Base-by-base conservation (phyloP, 1,140 invertebrate genomes). In the Popillia japonica region DNA sequence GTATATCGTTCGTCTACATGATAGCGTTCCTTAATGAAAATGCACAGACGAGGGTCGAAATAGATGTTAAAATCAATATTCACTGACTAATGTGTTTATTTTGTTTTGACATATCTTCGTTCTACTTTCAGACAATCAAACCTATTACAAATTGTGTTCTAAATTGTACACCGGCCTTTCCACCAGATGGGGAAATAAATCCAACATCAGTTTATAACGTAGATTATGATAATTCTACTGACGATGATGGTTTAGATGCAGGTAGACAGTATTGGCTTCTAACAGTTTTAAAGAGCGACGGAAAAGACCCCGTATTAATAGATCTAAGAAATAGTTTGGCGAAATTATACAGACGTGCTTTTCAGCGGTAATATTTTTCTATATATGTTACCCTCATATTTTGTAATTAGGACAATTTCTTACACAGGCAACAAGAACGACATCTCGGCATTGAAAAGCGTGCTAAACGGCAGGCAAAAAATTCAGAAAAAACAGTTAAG, bases 211-310 rank as follows among this genome's bases (percentile, higher is more conserved):
- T 83, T 9, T 75, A 44, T 73, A 23, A 74, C n/a, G 77, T 76
- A 42, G 44, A 72, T 23, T 78, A 68, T 3, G 61, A 68, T 7
- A 79, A 44, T 42, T 72, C 41, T 40, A 34, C 64, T 79, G 82
- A 83, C 9, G 83, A 85, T 27, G 80, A 84, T 42, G 59, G 77
- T 61, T 72, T 78, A 27, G 75, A 82, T 79, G 85, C 88, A 9
- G 90, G 92, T 83, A 85, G 90, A 68, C 89, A 93, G 27, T 96
- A 94, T 86, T 96, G 94, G 94, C 84, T 96, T 41, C 84, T 95
- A 1, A 96, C 94, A 3, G 92, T 95, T 40, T 89, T 95, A 59
- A 84, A 84, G 80, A 85, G 81, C 55, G 83, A 86, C 74, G 85
- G 85, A 0, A 84, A 84, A 79, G 84, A 85, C 73, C 85, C 85